These are phyloP conservation scores for Hylyphantes graminicola DNA, from an alignment of 1,140 invertebrate genomes.

Conservation along the genomic window DNA sequence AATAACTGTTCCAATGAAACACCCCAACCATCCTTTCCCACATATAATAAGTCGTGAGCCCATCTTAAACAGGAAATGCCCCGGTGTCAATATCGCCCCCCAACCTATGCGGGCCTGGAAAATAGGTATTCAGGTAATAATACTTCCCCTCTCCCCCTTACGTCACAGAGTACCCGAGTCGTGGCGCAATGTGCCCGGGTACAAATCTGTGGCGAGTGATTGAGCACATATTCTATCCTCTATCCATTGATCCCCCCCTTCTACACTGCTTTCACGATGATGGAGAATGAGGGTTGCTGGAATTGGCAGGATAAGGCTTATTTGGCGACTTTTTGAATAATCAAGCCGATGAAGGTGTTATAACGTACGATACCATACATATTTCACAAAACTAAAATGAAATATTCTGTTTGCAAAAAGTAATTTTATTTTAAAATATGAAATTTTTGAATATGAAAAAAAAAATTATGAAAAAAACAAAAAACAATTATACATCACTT, in stretches of 20 bases:
- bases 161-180: constrained; percentile 44
- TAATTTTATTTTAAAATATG: too few relatives aligned
- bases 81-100: constrained; percentile 48
- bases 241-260: constrained; percentile 58
- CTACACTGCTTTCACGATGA: constrained; percentile 59
- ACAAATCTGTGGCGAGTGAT: constrained; percentile 60
- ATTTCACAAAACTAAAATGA: too few relatives aligned
- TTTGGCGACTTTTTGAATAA: background rate
- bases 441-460: too few relatives aligned
- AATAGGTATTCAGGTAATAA: constrained; percentile 50
- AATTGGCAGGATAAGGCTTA: background rate
- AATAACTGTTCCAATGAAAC: too few relatives aligned
- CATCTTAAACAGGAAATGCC: constrained; percentile 51
- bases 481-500: too few relatives aligned
- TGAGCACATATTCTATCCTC: constrained; percentile 60
- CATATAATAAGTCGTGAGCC: background rate
- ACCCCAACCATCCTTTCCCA: too few relatives aligned
- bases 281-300: constrained; percentile 26
- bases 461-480: too few relatives aligned
- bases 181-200: constrained; percentile 54
- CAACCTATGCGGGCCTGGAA: constrained; percentile 51
- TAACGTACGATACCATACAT: too few relatives aligned
- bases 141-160: constrained; percentile 26
- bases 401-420: too few relatives aligned
- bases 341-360: too few relatives aligned